Conservation (phyloP, 2,888 invertebrate species). For the Dicycla oo region DNA sequence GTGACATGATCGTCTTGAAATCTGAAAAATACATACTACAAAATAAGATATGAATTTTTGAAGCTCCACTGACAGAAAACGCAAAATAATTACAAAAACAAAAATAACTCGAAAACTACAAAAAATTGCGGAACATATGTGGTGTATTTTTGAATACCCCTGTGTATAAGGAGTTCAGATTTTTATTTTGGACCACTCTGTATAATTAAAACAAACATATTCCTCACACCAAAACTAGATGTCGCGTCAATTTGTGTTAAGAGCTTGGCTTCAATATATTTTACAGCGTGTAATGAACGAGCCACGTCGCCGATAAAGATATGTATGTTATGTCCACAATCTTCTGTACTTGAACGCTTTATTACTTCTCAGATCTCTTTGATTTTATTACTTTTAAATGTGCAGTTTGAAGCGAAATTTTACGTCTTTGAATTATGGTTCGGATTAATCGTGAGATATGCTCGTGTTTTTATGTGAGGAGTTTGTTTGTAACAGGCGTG, state of each 20-base stretch:
- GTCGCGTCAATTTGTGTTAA: conserved; percentile 48
- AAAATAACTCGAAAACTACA: too few relatives aligned
- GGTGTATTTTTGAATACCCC: too few relatives aligned
- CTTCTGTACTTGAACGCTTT: conserved; percentile 60
- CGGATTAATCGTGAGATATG: conserved; percentile 50
- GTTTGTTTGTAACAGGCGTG: conserved; percentile 44
- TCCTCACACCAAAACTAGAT: conserved; percentile 47
- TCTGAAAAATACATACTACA: too few relatives aligned
- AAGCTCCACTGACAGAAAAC: too few relatives aligned
- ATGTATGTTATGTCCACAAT: conserved; percentile 63
- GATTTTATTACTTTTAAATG: conserved; percentile 65
- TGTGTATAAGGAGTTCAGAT: too few relatives aligned
- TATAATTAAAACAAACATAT: too few relatives aligned
- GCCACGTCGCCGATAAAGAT: conserved; percentile 60
- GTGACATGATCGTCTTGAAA: too few relatives aligned
- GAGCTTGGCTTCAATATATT: conserved; percentile 43
- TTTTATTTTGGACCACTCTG: too few relatives aligned
- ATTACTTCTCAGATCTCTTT: conserved; percentile 58
- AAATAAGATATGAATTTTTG: too few relatives aligned
- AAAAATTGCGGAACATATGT: too few relatives aligned
- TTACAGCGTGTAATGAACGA: conserved; percentile 60
- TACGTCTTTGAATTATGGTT: conserved; percentile 50
- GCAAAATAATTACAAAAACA: too few relatives aligned
- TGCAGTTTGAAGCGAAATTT: conserved; percentile 58
- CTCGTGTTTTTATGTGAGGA: conserved; percentile 31